Evolutionary conservation across 1,140 invertebrate genomes (phyloP), one percentile per base, ranked within the genome.

Genomic region (Bombus huntii): DNA sequence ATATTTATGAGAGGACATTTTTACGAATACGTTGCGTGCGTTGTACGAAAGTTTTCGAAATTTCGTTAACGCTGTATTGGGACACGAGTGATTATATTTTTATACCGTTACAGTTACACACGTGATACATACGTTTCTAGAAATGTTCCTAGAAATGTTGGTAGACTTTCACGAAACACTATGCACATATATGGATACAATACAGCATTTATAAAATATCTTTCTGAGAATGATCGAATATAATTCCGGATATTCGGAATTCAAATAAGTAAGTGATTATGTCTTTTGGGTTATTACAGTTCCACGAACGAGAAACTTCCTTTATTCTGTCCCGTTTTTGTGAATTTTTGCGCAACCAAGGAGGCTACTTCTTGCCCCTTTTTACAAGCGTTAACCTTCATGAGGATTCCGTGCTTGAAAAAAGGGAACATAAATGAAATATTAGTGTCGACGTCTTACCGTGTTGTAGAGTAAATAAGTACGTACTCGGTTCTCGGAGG

Each of bases 331-430:
- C 73, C 78, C 72, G 53, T 81, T 79, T 89, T 88, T 71, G 42
- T 12, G 62, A 86, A 84, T 83, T 87, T 87, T 82, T 76, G 76
- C 80, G 75, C 84, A 81, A 88, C 82, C 72, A 18, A 25, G 28
- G 3, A 34, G 37, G 44, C 37, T 44, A 31, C n/a, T 80, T 73
- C 53, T 78, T 73, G 18, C n/a, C 44, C 77, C 31, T 68, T 62
- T 78, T 44, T 25, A 31, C 12, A 53, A 18, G 10, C 22, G 42
- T 66, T 59, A 53, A 2, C 80, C 62, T 86, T 12, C 57, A 15
- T 8, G 12, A 12, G 1, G 31, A 37, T 47, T 31, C 39, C 28
- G 9, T 57, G 37, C 22, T 18, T n/a, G 34, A 75, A 42, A 39
- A 37, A 65, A 62, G 53, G 37, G 57, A 31, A 62, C 62, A 28